Evolutionary conservation across 2,797 vertebrate species (phyloP), one percentile per base, ranked within the genome.

Genomic region (Acipenser oxyrinchus): DNA sequence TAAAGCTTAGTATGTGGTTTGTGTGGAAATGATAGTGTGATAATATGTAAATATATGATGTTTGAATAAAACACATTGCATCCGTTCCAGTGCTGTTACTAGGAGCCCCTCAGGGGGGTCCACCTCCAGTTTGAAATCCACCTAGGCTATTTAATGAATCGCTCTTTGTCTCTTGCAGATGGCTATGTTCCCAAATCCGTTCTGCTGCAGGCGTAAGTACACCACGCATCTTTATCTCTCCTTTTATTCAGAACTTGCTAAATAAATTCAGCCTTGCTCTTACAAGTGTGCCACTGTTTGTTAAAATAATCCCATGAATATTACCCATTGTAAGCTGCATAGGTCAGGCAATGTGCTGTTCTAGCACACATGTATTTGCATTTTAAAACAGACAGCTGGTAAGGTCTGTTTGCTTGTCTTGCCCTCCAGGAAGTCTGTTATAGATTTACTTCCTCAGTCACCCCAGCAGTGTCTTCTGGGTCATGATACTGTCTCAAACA

Each of bases 121-220:
- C 4, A 37, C 2, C 23, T 37, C 23, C 23, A 37, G 23, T 37
- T 37, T 37, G 23, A 37, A 37, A 37, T 66, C 9, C 61, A 62
- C 49, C 9, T 10, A 10, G 13, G 18, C 8, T 66, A 53, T 7
- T 23, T 9, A 48, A 1, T 71, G 2, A 66, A 0, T 78, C 67
- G 71, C 71, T 23, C 72, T 8, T n/a, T 7, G n/a, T 74, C 49
- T 83, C 10, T 83, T 67, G 63, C 82, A 98, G 95, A 89, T 75
- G 95, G 95, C 74, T 96, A 93, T 0, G 89, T 96, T 67, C 87
- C 91, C 70, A 86, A 82, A 74, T 74, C 72, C 0, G 77, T 87
- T 69, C 88, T 98, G 69, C 85, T 96, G 10, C 83, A 77, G 13
- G 79, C 93, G 95, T 97, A 82, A 87, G 95, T 94, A 52, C 72